Conservation (phyloP, 2,113 vertebrate species). For the Heptranchias perlo region DNA sequence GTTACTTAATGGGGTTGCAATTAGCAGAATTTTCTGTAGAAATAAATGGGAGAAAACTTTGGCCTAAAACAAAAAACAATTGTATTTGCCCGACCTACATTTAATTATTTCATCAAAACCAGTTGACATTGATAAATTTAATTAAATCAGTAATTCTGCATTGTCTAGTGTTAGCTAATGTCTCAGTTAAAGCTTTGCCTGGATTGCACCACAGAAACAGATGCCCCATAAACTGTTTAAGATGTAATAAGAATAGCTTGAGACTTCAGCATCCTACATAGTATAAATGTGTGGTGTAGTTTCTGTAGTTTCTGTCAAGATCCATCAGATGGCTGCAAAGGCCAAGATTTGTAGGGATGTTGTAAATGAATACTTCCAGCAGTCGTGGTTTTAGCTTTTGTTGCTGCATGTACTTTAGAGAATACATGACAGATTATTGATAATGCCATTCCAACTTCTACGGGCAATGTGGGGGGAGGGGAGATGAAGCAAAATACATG, state of each 20-base stretch:
- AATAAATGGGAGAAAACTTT: background rate
- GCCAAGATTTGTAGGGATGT: slow-evolving; percentile 47
- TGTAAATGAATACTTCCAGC: background rate
- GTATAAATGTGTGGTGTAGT: slow-evolving; percentile 43
- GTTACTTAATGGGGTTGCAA: background rate
- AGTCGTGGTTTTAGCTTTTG: background rate
- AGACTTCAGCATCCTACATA: slow-evolving; percentile 16
- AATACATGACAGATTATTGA: background rate
- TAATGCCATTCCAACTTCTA: background rate
- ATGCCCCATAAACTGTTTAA: background rate
- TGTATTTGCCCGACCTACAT: background rate
- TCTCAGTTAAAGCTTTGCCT: slow-evolving; percentile 15
- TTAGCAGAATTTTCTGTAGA: background rate
- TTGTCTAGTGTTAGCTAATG: background rate
- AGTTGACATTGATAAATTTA: background rate
- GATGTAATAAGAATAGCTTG: background rate
- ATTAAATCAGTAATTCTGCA: background rate
- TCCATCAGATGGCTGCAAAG: slow-evolving; percentile 61
- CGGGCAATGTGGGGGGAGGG: background rate
- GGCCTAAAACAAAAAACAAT: background rate
- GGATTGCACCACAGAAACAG: background rate
- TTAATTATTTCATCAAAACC: background rate
- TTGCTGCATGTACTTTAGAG: background rate
- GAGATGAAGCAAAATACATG: background rate
- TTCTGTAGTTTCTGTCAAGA: slow-evolving; percentile 50